These are phyloP conservation scores for Drosophila algonquin DNA, from an alignment of 2,888 invertebrate species.

Conservation along the genomic window DNA sequence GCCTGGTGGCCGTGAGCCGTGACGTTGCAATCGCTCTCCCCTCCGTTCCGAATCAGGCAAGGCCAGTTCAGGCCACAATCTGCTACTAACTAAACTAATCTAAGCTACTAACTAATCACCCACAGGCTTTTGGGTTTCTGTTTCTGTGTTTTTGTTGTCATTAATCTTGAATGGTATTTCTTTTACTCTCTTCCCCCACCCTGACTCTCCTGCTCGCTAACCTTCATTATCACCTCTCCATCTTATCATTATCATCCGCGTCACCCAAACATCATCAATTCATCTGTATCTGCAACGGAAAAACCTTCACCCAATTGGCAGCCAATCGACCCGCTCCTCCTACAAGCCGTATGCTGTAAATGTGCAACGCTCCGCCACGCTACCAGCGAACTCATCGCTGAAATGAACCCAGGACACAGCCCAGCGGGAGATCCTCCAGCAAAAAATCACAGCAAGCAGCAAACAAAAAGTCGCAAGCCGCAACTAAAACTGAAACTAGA, in stretches of 20 bases:
- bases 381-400: slow-evolving; percentile 93
- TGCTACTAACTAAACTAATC: slow-evolving; percentile 16
- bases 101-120: background rate
- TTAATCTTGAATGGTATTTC: slow-evolving; percentile 57
- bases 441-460: background rate
- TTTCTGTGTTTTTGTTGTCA: slow-evolving; percentile 29
- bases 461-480: background rate
- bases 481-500: slow-evolving; percentile 4
- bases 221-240: slow-evolving; percentile 30
- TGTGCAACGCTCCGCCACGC: slow-evolving; percentile 93
- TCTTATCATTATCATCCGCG: slow-evolving; percentile 8
- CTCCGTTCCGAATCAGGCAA: background rate
- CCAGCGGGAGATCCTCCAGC: slow-evolving; percentile 11
- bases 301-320: slow-evolving; percentile 44
- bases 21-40: slow-evolving; percentile 8
- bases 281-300: slow-evolving; percentile 17
- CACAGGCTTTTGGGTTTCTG: slow-evolving; percentile 15
- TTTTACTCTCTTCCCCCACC: slow-evolving; percentile 59
- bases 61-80: background rate
- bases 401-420: slow-evolving; percentile 62
- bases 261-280: slow-evolving; percentile 16
- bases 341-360: slow-evolving; percentile 84
- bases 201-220: slow-evolving; percentile 42
- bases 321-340: slow-evolving; percentile 84
- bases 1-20: slow-evolving; percentile 1